These are phyloP conservation scores for Scaptomyza pallida DNA, from an alignment of 1,140 invertebrate species.

Conservation along the genomic window DNA sequence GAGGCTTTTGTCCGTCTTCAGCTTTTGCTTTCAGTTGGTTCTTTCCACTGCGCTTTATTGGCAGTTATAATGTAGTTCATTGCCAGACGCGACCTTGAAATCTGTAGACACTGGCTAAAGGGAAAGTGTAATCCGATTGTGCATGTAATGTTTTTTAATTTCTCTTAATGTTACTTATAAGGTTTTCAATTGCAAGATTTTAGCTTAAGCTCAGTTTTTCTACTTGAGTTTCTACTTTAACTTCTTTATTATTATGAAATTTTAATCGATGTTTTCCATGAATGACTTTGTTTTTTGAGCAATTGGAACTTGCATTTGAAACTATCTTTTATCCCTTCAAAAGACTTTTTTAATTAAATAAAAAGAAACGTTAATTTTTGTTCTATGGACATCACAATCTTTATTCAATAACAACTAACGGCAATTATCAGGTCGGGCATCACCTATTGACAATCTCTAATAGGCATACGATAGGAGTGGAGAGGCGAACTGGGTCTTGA, in stretches of 20 bases:
- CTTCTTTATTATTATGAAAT: too few relatives aligned
- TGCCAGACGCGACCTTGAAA: slow-evolving; percentile 54
- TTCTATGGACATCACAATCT: slow-evolving; percentile 66
- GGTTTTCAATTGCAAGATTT: neutral
- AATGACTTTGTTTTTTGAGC: too few relatives aligned
- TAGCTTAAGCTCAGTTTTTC: neutral
- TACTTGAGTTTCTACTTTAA: too few relatives aligned
- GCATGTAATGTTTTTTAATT: slow-evolving; percentile 57
- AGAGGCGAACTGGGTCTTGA: slow-evolving; percentile 78
- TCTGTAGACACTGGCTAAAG: slow-evolving; percentile 26
- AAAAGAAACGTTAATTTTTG: neutral
- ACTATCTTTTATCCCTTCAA: too few relatives aligned
- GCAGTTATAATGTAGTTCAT: slow-evolving; percentile 17
- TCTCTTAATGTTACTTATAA: slow-evolving; percentile 9
- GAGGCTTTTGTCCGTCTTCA: slow-evolving; percentile 16
- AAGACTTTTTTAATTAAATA: too few relatives aligned
- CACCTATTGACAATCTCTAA: slow-evolving; percentile 49
- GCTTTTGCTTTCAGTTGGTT: slow-evolving; percentile 39
- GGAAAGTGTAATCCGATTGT: slow-evolving; percentile 52
- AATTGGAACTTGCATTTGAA: too few relatives aligned
- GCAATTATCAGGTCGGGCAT: slow-evolving; percentile 71
- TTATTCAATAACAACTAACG: slow-evolving; percentile 83
- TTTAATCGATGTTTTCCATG: too few relatives aligned
- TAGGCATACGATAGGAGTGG: slow-evolving; percentile 76
- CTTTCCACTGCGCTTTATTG: slow-evolving; percentile 50